These are phyloP conservation scores for Centropristis striata DNA, from an alignment of 2,113 vertebrate species.

Conservation along the genomic window DNA sequence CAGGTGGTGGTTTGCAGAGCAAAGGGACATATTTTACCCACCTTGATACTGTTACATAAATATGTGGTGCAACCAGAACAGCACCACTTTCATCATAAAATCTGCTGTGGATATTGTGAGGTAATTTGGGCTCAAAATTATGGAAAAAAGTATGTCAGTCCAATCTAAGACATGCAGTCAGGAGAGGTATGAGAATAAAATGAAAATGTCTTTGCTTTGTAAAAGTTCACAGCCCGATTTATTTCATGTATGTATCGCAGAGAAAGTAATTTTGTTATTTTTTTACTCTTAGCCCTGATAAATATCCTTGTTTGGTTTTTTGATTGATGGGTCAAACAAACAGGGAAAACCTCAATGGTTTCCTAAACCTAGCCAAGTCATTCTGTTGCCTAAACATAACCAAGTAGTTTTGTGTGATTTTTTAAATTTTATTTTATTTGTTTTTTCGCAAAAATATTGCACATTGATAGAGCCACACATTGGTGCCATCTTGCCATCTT, in stretches of 20 bases:
- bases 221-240: not conserved
- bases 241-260: not conserved
- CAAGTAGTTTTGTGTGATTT: too few species aligned
- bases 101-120: conserved; percentile 4
- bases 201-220: not conserved
- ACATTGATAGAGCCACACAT: too few species aligned
- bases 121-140: not conserved
- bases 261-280: too few species aligned
- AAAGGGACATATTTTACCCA: conserved; percentile 2
- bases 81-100: conserved; percentile 7
- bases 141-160: conserved; percentile 14
- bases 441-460: too few species aligned
- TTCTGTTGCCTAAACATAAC: too few species aligned
- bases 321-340: too few species aligned
- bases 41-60: conserved; percentile 4
- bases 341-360: too few species aligned
- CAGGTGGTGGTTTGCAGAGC: conserved; percentile 5
- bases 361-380: too few species aligned
- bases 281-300: too few species aligned
- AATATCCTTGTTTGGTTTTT: too few species aligned
- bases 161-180: not conserved
- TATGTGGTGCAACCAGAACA: conserved; percentile 1
- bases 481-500: too few species aligned
- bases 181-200: not conserved
- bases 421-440: too few species aligned